phyloP scores from a whole-genome alignment of 2,888 invertebrate species.

The Koerneria pararmatus region DNA sequence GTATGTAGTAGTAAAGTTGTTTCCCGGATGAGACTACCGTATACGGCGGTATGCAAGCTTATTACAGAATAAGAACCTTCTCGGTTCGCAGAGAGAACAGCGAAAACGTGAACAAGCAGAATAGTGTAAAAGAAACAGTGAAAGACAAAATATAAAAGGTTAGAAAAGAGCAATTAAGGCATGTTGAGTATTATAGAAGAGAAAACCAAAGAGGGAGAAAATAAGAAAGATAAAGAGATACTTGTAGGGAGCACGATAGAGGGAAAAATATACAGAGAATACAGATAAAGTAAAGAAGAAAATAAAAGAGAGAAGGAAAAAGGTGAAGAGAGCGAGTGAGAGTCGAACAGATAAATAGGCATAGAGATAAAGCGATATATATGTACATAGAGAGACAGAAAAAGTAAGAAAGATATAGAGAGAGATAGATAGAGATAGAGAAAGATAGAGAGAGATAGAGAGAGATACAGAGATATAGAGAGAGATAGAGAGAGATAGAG shows the following conservation, averaged over 20 bases:
- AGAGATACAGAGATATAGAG: not conserved
- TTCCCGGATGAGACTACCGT: conserved; percentile 20
- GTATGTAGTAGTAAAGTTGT: too few relatives aligned
- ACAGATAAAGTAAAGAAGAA: not conserved
- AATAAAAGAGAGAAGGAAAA: conserved; percentile 10
- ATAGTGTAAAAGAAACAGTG: too few relatives aligned
- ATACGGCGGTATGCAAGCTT: too few relatives aligned
- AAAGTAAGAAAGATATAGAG: conserved; percentile 8
- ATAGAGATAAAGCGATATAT: conserved; percentile 6
- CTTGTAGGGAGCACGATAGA: not conserved
- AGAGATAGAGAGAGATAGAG: not conserved
- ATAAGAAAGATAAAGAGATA: not conserved
- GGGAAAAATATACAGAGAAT: not conserved
- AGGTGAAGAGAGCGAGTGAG: not conserved
- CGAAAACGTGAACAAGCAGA: too few relatives aligned
- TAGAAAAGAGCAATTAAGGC: not conserved
- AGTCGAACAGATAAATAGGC: not conserved
- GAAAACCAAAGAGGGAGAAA: conserved; percentile 4
- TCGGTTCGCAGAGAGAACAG: too few relatives aligned
- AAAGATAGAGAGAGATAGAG: not conserved
- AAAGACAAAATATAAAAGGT: too few relatives aligned
- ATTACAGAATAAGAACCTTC: too few relatives aligned
- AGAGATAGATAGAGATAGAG: conserved; percentile 3
- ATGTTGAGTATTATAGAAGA: not conserved
- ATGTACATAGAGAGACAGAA: not conserved